Evolutionary conservation across 2,113 vertebrate species (phyloP).

Genomic region (Cephalopterus ornatus): DNA sequence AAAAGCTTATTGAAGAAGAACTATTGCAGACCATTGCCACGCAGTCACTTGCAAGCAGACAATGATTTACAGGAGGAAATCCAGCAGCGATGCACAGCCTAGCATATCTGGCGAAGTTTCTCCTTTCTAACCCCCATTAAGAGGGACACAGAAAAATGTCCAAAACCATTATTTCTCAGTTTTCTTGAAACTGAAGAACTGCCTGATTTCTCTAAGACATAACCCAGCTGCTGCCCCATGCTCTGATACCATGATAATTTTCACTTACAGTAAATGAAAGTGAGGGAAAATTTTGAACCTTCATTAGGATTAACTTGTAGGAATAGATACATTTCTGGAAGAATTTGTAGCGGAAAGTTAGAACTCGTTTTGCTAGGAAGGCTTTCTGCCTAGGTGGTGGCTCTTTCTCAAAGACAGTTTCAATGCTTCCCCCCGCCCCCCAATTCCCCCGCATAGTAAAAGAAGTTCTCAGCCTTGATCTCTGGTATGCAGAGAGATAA

Average conservation of each 20-base stretch:
- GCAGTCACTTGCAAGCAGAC: neutral
- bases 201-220: neutral
- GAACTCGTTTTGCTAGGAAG: too few species aligned
- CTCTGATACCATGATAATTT: neutral
- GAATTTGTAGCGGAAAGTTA: too few species aligned
- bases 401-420: too few species aligned
- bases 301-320: neutral
- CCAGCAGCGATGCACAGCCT: neutral
- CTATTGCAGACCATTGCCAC: neutral
- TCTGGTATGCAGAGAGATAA: too few species aligned
- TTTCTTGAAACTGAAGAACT: neutral
- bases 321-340: too few species aligned
- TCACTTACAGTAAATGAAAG: neutral
- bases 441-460: too few species aligned
- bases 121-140: neutral
- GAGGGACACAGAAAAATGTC: neutral
- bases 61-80: neutral
- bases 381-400: too few species aligned
- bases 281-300: neutral
- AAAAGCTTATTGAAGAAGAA: neutral
- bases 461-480: too few species aligned
- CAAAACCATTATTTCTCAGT: neutral
- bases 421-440: too few species aligned
- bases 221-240: neutral
- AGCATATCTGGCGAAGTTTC: neutral